These are phyloP conservation scores for Geothlypis trichas DNA, from an alignment of 2,113 vertebrate species.

Conservation along the genomic window DNA sequence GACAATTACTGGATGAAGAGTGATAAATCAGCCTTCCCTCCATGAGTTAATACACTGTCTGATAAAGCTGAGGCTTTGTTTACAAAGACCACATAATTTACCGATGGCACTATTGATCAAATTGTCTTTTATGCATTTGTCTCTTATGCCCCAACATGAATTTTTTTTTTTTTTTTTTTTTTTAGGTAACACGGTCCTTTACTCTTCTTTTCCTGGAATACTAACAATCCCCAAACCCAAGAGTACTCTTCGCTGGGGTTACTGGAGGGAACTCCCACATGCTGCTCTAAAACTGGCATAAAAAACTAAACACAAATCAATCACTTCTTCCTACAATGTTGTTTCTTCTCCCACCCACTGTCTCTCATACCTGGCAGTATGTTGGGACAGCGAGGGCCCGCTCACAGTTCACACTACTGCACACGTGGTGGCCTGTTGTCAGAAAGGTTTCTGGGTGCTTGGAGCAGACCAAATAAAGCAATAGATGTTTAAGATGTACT, in stretches of 20 bases:
- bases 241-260: neutral
- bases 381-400: neutral
- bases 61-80: neutral
- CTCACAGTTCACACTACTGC: neutral
- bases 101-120: neutral
- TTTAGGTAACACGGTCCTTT: neutral
- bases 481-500: neutral
- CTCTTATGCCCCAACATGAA: neutral
- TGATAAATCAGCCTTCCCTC: neutral
- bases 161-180: neutral
- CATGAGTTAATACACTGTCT: neutral
- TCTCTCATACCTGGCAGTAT: constrained; percentile 19
- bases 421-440: neutral
- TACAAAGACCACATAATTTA: neutral
- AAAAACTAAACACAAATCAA: neutral
- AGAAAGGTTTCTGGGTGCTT: neutral
- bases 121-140: neutral
- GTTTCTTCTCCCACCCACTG: constrained; percentile 1
- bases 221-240: neutral
- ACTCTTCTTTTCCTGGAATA: neutral
- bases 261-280: neutral
- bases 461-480: neutral
- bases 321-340: neutral
- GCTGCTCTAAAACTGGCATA: neutral
- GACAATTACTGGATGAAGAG: neutral